Evolutionary conservation across 2,888 invertebrate genomes (phyloP).

Genomic region (Disparrhopalites patrizii): DNA sequence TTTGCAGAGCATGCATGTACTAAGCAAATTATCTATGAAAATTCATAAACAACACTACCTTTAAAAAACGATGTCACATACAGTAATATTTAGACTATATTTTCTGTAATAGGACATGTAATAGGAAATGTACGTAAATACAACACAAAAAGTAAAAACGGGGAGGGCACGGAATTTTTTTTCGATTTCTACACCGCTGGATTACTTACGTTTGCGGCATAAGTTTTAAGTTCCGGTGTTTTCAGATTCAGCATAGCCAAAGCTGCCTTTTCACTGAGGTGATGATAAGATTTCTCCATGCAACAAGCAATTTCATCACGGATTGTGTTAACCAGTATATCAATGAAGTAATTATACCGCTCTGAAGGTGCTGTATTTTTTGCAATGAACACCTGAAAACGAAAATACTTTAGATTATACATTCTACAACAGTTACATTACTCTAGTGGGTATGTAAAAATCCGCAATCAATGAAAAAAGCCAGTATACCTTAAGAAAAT

Average conservation of each 20-base stretch:
- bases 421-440: no score
- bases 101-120: not conserved
- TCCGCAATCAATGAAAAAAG: no score
- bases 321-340: constrained; percentile 90
- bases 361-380: constrained; percentile 95
- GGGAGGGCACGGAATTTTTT: no score
- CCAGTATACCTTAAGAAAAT: no score
- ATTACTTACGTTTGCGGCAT: constrained; percentile 67
- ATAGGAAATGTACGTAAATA: not conserved
- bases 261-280: constrained; percentile 76
- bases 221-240: constrained; percentile 70
- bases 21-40: not conserved
- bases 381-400: constrained; percentile 70
- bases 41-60: not conserved
- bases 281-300: constrained; percentile 84
- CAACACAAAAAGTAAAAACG: no score
- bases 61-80: not conserved
- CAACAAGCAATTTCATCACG: constrained; percentile 94
- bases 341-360: constrained; percentile 94
- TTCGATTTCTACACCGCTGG: no score
- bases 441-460: no score
- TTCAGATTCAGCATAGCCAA: constrained; percentile 81
- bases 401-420: no score
- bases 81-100: not conserved
- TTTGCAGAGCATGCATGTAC: not conserved